Evolutionary conservation across 2,113 vertebrate species (phyloP).

Genomic region (Heloderma charlesbogerti): DNA sequence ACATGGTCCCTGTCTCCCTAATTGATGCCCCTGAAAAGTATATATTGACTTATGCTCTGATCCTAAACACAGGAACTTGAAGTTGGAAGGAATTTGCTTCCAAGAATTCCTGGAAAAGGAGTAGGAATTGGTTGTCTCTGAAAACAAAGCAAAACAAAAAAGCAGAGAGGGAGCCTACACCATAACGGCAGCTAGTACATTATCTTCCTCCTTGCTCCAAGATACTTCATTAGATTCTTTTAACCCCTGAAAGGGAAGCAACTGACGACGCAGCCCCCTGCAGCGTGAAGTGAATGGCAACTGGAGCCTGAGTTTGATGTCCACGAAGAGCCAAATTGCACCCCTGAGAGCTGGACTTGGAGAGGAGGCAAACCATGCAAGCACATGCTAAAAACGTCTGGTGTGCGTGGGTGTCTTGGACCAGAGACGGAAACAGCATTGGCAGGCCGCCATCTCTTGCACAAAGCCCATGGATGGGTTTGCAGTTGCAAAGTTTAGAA

Average conservation of each 20-base stretch:
- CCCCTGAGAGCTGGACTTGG: slow-evolving; percentile 20
- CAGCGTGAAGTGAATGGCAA: slow-evolving; percentile 12
- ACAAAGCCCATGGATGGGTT: accelerated
- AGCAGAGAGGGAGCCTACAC: no score
- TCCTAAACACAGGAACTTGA: not conserved
- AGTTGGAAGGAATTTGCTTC: not conserved
- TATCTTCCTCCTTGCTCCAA: slow-evolving; percentile 11
- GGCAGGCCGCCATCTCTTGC: slow-evolving; percentile 44
- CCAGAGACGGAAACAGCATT: slow-evolving; percentile 16
- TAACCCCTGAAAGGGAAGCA: slow-evolving; percentile 38
- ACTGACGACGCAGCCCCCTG: slow-evolving; percentile 11
- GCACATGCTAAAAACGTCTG: not conserved
- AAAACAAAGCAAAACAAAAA: not conserved
- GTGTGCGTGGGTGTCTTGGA: slow-evolving; percentile 26
- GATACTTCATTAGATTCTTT: not conserved
- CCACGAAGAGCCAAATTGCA: slow-evolving; percentile 11
- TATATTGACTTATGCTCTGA: not conserved
- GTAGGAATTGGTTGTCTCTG: not conserved
- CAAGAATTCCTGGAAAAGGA: not conserved
- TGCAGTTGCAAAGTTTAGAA: slow-evolving; percentile 1
- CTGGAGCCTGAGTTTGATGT: slow-evolving; percentile 28
- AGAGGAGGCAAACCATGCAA: slow-evolving; percentile 28
- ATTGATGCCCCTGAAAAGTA: not conserved
- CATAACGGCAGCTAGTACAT: not conserved
- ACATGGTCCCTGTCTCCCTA: not conserved